phyloP scores from a whole-genome alignment of 2,888 invertebrate species.

The Caenorhabditis imperialis region DNA sequence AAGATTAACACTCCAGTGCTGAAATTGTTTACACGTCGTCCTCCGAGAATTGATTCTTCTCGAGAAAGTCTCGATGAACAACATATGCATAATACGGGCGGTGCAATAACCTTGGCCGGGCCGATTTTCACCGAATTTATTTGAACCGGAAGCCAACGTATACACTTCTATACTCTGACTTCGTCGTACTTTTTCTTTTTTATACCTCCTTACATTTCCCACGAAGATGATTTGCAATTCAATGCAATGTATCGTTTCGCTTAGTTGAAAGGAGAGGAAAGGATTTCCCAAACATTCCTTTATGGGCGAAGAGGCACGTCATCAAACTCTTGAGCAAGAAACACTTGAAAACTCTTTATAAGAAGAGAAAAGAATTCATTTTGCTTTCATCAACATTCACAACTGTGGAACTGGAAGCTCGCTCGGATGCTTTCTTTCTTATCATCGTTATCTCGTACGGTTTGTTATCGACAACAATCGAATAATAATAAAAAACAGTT shows the following conservation, averaged over 20 bases:
- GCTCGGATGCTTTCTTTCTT: not conserved
- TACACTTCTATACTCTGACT: constrained; percentile 8
- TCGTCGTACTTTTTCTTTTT: constrained; percentile 13
- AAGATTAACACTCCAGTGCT: no score
- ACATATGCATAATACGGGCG: constrained; percentile 28
- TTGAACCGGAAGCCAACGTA: constrained; percentile 40
- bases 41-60: no score
- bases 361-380: constrained; percentile 7
- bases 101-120: constrained; percentile 36
- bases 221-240: constrained; percentile 39
- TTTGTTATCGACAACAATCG: no score
- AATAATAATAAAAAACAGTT: no score
- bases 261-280: no score
- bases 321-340: constrained; percentile 31
- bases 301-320: constrained; percentile 11
- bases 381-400: no score
- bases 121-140: constrained; percentile 23
- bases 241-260: constrained; percentile 11
- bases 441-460: no score
- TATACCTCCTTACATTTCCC: constrained; percentile 12
- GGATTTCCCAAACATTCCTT: constrained; percentile 17
- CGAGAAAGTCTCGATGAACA: constrained; percentile 1
- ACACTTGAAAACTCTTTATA: constrained; percentile 45
- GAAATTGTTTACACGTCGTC: constrained; percentile 15
- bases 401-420: not conserved